phyloP scores from a whole-genome alignment of 2,113 vertebrate species.

The Erythrocebus patas region DNA sequence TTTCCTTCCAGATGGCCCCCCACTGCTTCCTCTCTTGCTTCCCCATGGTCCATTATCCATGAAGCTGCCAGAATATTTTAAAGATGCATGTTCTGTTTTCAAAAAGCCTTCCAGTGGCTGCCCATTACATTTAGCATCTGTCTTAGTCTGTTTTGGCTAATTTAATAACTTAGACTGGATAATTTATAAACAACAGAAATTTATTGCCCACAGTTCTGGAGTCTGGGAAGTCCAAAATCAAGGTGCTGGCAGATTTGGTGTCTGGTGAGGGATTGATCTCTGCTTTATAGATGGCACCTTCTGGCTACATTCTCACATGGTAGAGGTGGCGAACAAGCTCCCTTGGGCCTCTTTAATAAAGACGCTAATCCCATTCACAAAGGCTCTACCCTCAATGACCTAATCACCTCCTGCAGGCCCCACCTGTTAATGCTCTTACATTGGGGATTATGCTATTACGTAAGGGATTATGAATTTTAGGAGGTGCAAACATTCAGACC shows the following conservation, averaged over 20 bases:
- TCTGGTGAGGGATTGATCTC: not conserved
- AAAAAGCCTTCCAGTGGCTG: not conserved
- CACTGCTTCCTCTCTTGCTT: not conserved
- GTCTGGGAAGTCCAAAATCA: not conserved
- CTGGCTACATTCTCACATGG: not conserved
- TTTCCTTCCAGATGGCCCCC: not conserved
- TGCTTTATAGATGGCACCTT: not conserved
- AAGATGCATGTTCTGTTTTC: not conserved
- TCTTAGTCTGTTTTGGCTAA: not conserved
- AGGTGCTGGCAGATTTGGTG: not conserved
- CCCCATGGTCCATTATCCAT: not conserved
- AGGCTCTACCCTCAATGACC: not conserved
- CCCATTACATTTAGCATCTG: not conserved
- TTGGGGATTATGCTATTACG: not conserved
- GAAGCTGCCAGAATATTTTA: not conserved
- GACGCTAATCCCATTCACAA: not conserved
- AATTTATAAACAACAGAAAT: not conserved
- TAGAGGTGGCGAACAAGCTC: not conserved
- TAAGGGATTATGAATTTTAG: not conserved
- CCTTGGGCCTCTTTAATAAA: not conserved
- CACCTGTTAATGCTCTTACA: not conserved
- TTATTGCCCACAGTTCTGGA: not conserved
- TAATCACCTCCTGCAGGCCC: not conserved
- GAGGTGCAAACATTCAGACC: not conserved
- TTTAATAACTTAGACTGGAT: not conserved